Conservation (phyloP, 2,113 vertebrate species). For the Albula goreensis region DNA sequence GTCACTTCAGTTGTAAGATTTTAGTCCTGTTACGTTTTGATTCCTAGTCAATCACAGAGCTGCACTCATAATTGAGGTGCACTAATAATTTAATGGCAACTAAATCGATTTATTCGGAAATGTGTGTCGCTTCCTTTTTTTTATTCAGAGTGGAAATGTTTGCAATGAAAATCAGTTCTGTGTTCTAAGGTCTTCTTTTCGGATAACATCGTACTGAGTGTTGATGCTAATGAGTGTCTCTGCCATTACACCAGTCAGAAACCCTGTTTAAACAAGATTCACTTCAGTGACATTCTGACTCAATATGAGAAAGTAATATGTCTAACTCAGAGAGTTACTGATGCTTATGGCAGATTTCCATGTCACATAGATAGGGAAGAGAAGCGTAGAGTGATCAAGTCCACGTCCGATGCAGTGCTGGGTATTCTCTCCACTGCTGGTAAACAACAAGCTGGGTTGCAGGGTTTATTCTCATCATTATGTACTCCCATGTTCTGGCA, state of each 20-base stretch:
- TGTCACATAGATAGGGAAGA: no score
- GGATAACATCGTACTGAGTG: neutral
- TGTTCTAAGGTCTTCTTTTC: neutral
- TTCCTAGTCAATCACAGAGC: neutral
- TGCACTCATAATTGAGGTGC: neutral
- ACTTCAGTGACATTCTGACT: no score
- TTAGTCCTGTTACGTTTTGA: no score
- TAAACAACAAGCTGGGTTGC: no score
- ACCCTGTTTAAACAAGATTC: neutral
- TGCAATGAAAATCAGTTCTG: neutral
- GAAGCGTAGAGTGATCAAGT: no score
- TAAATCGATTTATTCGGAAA: neutral
- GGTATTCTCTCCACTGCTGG: no score
- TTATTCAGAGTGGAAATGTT: neutral
- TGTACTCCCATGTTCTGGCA: no score
- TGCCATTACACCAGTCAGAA: neutral
- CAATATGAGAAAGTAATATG: no score
- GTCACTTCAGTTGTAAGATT: neutral
- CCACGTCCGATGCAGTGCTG: no score
- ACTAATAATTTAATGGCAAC: neutral
- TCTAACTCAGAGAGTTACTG: no score
- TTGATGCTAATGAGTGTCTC: neutral
- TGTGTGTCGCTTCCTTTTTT: neutral
- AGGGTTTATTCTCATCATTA: no score
- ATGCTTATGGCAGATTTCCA: no score